These are phyloP conservation scores for Micromussa lordhowensis DNA, from an alignment of 92 coral and sea anemone genomes.

Conservation along the genomic window DNA sequence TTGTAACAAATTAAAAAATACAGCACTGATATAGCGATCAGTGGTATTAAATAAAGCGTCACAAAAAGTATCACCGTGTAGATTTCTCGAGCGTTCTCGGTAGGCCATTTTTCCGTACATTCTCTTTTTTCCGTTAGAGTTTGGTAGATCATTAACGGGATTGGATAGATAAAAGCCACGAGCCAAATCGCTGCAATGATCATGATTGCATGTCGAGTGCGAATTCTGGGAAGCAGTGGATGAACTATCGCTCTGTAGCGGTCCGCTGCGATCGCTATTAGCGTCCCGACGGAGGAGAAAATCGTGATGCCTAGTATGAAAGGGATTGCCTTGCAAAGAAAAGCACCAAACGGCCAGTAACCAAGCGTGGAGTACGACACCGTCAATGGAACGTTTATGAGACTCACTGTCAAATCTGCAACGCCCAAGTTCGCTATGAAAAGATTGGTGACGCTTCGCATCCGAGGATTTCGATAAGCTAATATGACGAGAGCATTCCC, in stretches of 20 bases:
- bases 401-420: constrained; percentile 79
- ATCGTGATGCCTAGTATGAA: constrained; percentile 74
- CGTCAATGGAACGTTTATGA: constrained; percentile 77
- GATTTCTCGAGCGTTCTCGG: constrained; percentile 7
- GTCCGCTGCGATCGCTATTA: constrained; percentile 85
- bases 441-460: constrained; percentile 90
- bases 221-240: constrained; percentile 79
- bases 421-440: constrained; percentile 88
- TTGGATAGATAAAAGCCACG: constrained; percentile 64
- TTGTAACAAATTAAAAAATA: constrained; percentile 79
- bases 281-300: constrained; percentile 80
- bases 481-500: constrained; percentile 81
- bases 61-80: constrained; percentile 63
- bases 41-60: constrained; percentile 68
- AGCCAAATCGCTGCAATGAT: constrained; percentile 80
- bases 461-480: constrained; percentile 83
- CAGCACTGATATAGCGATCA: constrained; percentile 70
- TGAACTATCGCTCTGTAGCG: constrained; percentile 88
- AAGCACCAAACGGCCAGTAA: constrained; percentile 82
- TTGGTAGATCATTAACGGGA: constrained; percentile 70
- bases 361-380: constrained; percentile 53
- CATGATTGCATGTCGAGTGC: constrained; percentile 79
- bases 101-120: constrained; percentile 75
- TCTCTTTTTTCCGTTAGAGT: constrained; percentile 5
- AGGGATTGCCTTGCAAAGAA: constrained; percentile 72